These are phyloP conservation scores for Globia sparganii DNA, from an alignment of 2,888 invertebrate species.

Conservation along the genomic window DNA sequence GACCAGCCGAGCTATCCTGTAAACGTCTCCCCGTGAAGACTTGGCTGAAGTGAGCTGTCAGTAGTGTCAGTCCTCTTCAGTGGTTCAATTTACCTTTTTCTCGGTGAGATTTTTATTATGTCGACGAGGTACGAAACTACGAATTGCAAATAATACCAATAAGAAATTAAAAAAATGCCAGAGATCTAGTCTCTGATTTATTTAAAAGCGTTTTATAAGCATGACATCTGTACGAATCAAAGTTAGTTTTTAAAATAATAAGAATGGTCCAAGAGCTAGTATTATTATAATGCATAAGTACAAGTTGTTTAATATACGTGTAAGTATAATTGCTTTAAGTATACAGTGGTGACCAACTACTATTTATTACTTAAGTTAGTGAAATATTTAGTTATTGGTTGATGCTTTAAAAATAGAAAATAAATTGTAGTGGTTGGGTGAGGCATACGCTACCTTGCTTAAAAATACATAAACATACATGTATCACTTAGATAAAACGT, in stretches of 20 bases:
- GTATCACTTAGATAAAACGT: background rate
- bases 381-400: background rate
- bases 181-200: background rate
- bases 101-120: background rate
- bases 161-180: background rate
- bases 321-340: background rate
- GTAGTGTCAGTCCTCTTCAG: background rate
- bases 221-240: background rate
- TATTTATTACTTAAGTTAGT: background rate
- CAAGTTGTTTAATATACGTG: background rate
- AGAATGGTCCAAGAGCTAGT: background rate
- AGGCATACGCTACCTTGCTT: background rate
- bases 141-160: background rate
- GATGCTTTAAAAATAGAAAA: no score
- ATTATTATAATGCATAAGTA: no score
- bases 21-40: background rate
- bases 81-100: background rate
- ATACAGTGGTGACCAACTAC: background rate
- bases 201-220: background rate
- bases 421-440: background rate
- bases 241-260: background rate
- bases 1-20: background rate
- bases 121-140: background rate
- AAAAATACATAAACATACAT: background rate
- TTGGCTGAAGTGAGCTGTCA: background rate